phyloP scores from a whole-genome alignment of 2,888 invertebrate species.

The Epirrita christyi region DNA sequence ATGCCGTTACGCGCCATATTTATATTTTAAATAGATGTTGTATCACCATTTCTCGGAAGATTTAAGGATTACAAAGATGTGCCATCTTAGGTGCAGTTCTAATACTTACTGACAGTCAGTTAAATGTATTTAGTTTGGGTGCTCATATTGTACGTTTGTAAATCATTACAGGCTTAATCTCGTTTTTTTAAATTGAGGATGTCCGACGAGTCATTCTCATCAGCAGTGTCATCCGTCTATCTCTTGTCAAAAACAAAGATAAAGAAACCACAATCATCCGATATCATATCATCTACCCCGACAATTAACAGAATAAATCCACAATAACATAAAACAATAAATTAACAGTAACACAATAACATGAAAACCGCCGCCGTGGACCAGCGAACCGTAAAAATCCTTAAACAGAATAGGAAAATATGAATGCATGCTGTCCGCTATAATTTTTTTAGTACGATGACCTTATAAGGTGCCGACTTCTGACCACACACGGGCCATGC shows the following conservation, averaged over 20 bases:
- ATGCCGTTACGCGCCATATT: slow-evolving; percentile 37
- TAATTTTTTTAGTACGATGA: slow-evolving; percentile 47
- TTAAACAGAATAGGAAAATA: slow-evolving; percentile 47
- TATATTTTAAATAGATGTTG: slow-evolving; percentile 38
- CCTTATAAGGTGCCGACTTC: slow-evolving; percentile 49
- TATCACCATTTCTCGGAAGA: slow-evolving; percentile 33
- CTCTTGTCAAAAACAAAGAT: background rate
- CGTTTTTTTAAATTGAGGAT: background rate
- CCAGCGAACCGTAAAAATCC: slow-evolving; percentile 44
- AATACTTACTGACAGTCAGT: too few relatives aligned
- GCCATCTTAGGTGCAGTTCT: slow-evolving; percentile 3
- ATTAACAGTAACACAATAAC: slow-evolving; percentile 40
- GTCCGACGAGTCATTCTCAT: background rate
- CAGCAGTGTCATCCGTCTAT: slow-evolving; percentile 8
- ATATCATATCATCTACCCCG: slow-evolving; percentile 12
- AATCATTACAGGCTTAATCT: too few relatives aligned
- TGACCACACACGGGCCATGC: slow-evolving; percentile 52
- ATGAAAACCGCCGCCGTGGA: slow-evolving; percentile 34
- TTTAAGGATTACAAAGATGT: slow-evolving; percentile 13
- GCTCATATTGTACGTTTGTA: too few relatives aligned
- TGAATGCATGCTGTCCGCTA: slow-evolving; percentile 41
- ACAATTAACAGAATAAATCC: slow-evolving; percentile 38
- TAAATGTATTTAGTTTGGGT: too few relatives aligned
- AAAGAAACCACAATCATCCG: slow-evolving; percentile 16
- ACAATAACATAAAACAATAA: too few relatives aligned